Percentiles rank a stretch among this genome's conserved stretches.
These are phyloP conservation scores for Pocillopora grandis DNA, from an alignment of 92 coral and sea anemone genomes.

Conservation along the genomic window DNA sequence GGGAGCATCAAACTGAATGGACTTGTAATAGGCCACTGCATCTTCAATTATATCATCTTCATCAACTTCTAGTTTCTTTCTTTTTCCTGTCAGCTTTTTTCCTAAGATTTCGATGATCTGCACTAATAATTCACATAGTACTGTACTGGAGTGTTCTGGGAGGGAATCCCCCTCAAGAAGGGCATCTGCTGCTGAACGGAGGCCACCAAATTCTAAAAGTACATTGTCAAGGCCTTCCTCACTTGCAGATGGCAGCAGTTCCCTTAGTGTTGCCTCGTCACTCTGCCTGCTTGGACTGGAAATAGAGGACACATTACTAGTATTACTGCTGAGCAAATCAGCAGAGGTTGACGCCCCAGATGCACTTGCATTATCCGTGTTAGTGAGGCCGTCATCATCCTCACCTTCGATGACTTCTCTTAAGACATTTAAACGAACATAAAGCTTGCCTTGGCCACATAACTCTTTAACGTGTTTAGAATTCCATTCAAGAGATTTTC, in stretches of 20 bases:
- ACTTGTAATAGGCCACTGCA: constrained; percentile 44
- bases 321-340: background rate
- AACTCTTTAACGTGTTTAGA: no score
- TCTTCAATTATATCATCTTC: constrained; percentile 43
- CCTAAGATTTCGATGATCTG: constrained; percentile 29
- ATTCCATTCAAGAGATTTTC: constrained; percentile 58
- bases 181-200: background rate
- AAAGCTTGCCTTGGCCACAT: no score
- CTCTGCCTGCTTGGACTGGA: constrained; percentile 14
- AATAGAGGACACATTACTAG: no score
- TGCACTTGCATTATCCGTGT: background rate
- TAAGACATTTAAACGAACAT: no score
- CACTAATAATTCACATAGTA: constrained; percentile 24
- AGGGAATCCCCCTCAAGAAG: constrained; percentile 31
- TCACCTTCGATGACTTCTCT: no score
- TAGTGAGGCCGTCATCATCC: background rate
- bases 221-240: constrained; percentile 58
- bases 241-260: constrained; percentile 57
- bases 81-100: constrained; percentile 41
- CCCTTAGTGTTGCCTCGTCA: constrained; percentile 44
- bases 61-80: constrained; percentile 40
- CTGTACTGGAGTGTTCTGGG: constrained; percentile 8
- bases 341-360: background rate
- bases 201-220: background rate
- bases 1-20: constrained; percentile 37